phyloP scores from a whole-genome alignment of 2,113 vertebrate species.

The Megaleporinus macrocephalus region DNA sequence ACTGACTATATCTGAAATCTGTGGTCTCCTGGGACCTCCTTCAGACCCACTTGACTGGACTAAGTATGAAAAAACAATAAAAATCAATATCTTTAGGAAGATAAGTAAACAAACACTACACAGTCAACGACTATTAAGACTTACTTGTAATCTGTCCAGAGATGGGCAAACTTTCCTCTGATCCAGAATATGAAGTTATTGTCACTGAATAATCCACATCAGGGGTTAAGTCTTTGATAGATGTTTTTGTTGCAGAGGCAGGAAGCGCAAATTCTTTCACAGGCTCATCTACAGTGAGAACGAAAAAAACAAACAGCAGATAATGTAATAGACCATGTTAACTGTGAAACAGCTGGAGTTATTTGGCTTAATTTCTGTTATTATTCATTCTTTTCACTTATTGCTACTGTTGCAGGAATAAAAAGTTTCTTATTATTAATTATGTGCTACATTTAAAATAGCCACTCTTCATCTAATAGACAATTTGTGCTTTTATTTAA shows the following conservation, averaged over 20 bases:
- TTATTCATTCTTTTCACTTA: too few relatives aligned
- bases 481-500: too few relatives aligned
- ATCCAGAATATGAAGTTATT: constrained; percentile 81
- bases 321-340: neutral
- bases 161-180: constrained; percentile 88
- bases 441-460: too few relatives aligned
- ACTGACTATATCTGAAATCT: constrained; percentile 69
- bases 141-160: constrained; percentile 94
- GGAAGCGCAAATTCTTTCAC: constrained; percentile 87
- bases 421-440: too few relatives aligned
- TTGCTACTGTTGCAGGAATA: too few relatives aligned
- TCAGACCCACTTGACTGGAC: constrained; percentile 71
- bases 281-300: constrained; percentile 80
- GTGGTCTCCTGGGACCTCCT: constrained; percentile 61
- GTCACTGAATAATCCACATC: constrained; percentile 88
- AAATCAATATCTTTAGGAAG: neutral
- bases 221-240: constrained; percentile 85
- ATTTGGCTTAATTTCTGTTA: too few relatives aligned
- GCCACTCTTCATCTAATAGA: too few relatives aligned
- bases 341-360: too few relatives aligned
- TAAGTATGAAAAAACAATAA: constrained; percentile 52
- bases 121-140: constrained; percentile 56
- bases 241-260: constrained; percentile 82
- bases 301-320: constrained; percentile 34
- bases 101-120: neutral